Evolutionary conservation across 1,140 invertebrate genomes (phyloP).

Genomic region (Drosophila orena): DNA sequence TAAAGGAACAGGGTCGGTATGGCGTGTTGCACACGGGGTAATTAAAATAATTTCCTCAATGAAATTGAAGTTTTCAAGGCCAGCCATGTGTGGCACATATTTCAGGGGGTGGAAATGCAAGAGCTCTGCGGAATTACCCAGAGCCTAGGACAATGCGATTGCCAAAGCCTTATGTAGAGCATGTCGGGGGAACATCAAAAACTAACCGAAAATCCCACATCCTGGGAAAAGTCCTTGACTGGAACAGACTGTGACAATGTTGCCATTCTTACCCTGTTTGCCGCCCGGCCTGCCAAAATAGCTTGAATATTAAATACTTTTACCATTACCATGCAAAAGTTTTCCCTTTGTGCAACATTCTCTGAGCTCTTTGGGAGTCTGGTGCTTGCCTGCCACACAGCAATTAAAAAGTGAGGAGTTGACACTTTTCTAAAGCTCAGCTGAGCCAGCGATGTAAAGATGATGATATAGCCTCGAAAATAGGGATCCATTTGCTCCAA

Average conservation of each 20-base stretch:
- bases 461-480: conserved; percentile 1
- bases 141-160: conserved; percentile 31
- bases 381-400: conserved; percentile 37
- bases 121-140: conserved; percentile 5
- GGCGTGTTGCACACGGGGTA: conserved; percentile 58
- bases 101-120: conserved; percentile 57
- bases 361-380: conserved; percentile 35
- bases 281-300: conserved; percentile 13
- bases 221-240: conserved; percentile 63
- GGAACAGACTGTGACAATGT: conserved; percentile 39
- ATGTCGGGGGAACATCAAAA: conserved; percentile 51
- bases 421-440: conserved; percentile 44
- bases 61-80: conserved; percentile 71
- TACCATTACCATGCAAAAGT: conserved; percentile 79
- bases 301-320: conserved; percentile 62
- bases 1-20: conserved; percentile 14
- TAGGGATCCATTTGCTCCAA: neutral
- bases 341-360: conserved; percentile 64
- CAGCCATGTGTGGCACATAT: conserved; percentile 76
- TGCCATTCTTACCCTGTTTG: neutral
- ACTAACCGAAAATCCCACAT: conserved; percentile 56
- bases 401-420: conserved; percentile 71
- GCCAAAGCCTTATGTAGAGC: conserved; percentile 57
- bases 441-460: conserved; percentile 1
- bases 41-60: conserved; percentile 78